Percentiles rank a stretch among this genome's conserved stretches.
Evolutionary conservation across 1,140 invertebrate genomes (phyloP).

Genomic region (Ephestia elutella): DNA sequence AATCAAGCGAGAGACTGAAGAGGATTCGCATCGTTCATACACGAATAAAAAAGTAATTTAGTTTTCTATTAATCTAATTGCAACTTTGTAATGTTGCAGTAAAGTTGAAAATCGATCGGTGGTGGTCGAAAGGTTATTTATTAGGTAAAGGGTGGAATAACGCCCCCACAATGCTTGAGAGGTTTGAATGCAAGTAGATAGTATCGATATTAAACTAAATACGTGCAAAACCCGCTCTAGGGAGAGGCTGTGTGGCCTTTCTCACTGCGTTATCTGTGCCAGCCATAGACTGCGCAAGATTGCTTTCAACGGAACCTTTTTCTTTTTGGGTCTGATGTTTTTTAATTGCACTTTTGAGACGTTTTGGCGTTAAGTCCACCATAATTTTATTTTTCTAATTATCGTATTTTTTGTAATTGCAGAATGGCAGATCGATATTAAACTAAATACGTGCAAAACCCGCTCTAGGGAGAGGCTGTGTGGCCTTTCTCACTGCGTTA

Average conservation of each 20-base stretch:
- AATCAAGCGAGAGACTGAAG: not conserved
- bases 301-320: not conserved
- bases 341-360: not conserved
- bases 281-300: conserved; percentile 1
- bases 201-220: conserved; percentile 24
- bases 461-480: conserved; percentile 16
- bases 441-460: conserved; percentile 29
- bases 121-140: conserved; percentile 22
- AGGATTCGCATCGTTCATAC: conserved; percentile 2
- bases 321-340: not conserved
- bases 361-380: no score
- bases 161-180: conserved; percentile 25
- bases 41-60: not conserved
- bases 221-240: conserved; percentile 22
- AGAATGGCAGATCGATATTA: conserved; percentile 20
- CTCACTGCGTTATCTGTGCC: not conserved
- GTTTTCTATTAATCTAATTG: not conserved
- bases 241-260: conserved; percentile 14
- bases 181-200: conserved; percentile 23
- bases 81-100: not conserved
- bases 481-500: conserved; percentile 2
- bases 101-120: not conserved
- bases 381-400: no score
- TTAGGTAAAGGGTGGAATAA: conserved; percentile 26
- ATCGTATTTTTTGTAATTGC: no score